These are phyloP conservation scores for Aleiodes leptofemur DNA, from an alignment of 2,888 invertebrate genomes.

Conservation along the genomic window DNA sequence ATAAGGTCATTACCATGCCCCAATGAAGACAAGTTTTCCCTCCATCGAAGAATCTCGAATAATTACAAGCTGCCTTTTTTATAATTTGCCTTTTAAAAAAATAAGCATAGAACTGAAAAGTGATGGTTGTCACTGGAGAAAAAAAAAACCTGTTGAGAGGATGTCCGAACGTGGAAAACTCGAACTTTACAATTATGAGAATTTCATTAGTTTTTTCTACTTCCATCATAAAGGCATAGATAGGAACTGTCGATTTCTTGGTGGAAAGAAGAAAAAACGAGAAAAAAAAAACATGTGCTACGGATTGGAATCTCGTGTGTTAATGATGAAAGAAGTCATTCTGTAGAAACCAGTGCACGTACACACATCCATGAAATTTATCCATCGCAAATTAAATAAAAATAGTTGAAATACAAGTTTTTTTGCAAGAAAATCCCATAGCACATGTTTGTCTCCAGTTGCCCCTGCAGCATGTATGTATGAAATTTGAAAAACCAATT, in stretches of 20 bases:
- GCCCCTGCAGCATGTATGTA: no score
- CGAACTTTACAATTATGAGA: constrained; percentile 13
- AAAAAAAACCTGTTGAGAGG: neutral
- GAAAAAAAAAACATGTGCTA: neutral
- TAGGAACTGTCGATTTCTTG: constrained; percentile 5
- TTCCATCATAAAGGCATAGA: neutral
- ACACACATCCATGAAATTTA: neutral
- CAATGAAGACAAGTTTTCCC: constrained; percentile 37
- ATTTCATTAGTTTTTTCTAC: neutral
- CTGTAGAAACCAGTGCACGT: neutral
- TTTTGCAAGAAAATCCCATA: neutral
- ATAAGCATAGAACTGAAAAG: constrained; percentile 31
- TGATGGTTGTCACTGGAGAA: constrained; percentile 8
- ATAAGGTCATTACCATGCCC: constrained; percentile 22
- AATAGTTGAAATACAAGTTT: neutral
- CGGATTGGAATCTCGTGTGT: neutral
- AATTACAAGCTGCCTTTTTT: constrained; percentile 43
- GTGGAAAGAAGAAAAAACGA: no score
- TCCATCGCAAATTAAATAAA: neutral
- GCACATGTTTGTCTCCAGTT: neutral
- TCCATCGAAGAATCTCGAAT: constrained; percentile 43
- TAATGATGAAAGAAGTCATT: constrained; percentile 11
- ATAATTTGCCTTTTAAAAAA: neutral
- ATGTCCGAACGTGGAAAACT: constrained; percentile 1
- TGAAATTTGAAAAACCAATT: no score